Conservation (phyloP, 2,888 invertebrate species). For the Drosophila niveifrons region DNA sequence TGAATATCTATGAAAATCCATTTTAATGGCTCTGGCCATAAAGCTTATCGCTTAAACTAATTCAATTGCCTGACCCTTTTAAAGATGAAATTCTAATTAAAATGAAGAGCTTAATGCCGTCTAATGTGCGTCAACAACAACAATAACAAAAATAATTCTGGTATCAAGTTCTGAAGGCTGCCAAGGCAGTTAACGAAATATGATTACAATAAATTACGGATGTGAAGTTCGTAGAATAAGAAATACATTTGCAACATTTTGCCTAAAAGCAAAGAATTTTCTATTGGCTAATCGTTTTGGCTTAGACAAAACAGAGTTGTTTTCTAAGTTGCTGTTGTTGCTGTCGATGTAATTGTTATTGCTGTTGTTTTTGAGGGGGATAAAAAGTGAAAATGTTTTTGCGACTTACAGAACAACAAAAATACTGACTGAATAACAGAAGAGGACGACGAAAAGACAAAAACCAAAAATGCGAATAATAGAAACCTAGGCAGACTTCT, state of each 20-base stretch:
- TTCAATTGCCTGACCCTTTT: slow-evolving; percentile 46
- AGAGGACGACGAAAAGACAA: slow-evolving; percentile 16
- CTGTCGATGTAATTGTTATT: slow-evolving; percentile 2
- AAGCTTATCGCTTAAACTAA: slow-evolving; percentile 43
- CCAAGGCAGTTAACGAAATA: slow-evolving; percentile 22
- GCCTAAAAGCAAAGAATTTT: slow-evolving; percentile 24
- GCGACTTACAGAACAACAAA: slow-evolving; percentile 16
- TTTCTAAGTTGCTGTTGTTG: slow-evolving; percentile 1
- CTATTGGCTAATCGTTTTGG: slow-evolving; percentile 44
- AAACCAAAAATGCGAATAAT: slow-evolving; percentile 22
- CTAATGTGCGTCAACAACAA: slow-evolving; percentile 48
- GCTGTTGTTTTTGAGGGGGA: background rate
- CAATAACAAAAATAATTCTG: slow-evolving; percentile 33
- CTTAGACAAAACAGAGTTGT: slow-evolving; percentile 25
- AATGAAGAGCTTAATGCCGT: slow-evolving; percentile 47
- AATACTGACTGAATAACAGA: slow-evolving; percentile 20
- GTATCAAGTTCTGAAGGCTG: slow-evolving; percentile 13
- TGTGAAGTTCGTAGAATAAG: slow-evolving; percentile 1
- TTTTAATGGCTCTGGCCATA: slow-evolving; percentile 28
- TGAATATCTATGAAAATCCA: slow-evolving; percentile 19
- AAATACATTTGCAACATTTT: slow-evolving; percentile 22
- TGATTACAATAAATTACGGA: slow-evolving; percentile 41
- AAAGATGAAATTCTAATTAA: slow-evolving; percentile 44
- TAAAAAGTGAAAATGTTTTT: slow-evolving; percentile 49
- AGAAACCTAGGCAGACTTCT: slow-evolving; percentile 34